A percentile compares a stretch with the other conserved stretches of the same genome.
phyloP scores from a whole-genome alignment of 2,888 invertebrate genomes.

The Thereva nobilitata region DNA sequence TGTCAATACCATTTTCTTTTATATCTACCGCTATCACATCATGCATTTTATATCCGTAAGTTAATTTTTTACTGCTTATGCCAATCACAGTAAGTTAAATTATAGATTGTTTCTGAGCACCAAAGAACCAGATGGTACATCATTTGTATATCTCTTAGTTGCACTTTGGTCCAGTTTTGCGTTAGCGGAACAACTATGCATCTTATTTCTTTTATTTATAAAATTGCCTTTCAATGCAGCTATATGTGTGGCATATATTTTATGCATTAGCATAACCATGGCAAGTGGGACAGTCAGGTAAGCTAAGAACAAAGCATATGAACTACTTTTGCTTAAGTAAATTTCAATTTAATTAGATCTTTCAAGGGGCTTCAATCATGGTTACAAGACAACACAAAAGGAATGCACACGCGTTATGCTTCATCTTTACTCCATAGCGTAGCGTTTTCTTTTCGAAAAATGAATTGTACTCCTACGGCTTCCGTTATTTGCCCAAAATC shows the following conservation, averaged over 20 bases:
- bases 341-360: constrained; percentile 63
- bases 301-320: constrained; percentile 39
- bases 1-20: constrained; percentile 81
- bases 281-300: constrained; percentile 80
- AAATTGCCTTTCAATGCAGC: constrained; percentile 78
- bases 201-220: constrained; percentile 79
- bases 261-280: constrained; percentile 70
- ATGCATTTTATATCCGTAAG: constrained; percentile 75
- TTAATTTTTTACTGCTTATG: constrained; percentile 45
- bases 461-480: constrained; percentile 59
- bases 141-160: constrained; percentile 69
- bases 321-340: background rate
- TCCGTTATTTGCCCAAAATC: constrained; percentile 56
- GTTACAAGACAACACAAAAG: constrained; percentile 78
- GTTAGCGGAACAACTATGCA: constrained; percentile 82
- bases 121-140: constrained; percentile 52
- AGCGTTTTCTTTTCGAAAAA: constrained; percentile 67
- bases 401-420: constrained; percentile 79
- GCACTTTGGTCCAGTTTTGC: constrained; percentile 84
- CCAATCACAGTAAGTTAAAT: background rate
- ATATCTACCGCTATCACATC: constrained; percentile 73
- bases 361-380: constrained; percentile 79
- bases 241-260: constrained; percentile 76
- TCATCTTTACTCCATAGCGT: constrained; percentile 75
- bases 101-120: constrained; percentile 53